These are phyloP conservation scores for Pyrocoelia pectoralis DNA, from an alignment of 2,888 invertebrate genomes.

Conservation along the genomic window DNA sequence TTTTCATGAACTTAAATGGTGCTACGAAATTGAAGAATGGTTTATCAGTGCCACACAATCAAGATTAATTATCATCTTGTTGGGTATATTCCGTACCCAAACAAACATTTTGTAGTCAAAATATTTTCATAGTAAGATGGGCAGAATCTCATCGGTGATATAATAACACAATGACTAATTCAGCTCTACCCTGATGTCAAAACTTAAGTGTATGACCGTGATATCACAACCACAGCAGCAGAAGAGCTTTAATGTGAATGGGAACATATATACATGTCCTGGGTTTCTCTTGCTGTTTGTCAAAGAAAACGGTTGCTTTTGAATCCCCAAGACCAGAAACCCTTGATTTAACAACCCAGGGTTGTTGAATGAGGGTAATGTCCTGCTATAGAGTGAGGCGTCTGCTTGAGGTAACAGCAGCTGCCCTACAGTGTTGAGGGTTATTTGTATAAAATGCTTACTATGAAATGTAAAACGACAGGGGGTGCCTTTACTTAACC, in stretches of 20 bases:
- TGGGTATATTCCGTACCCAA: no score
- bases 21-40: no score
- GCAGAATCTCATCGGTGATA: background rate
- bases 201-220: background rate
- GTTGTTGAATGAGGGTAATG: conserved; percentile 7
- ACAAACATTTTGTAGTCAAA: no score
- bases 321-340: conserved; percentile 1
- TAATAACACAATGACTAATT: background rate
- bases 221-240: conserved; percentile 6
- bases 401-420: no score
- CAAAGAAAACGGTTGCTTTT: conserved; percentile 2
- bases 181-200: background rate
- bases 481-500: no score
- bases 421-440: no score
- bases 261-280: conserved; percentile 6
- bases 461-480: no score
- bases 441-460: no score
- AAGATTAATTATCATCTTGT: no score
- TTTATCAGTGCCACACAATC: no score
- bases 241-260: conserved; percentile 7
- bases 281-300: background rate
- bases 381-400: background rate
- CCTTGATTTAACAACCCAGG: conserved; percentile 11
- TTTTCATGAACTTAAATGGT: no score
- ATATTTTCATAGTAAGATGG: no score